A percentile compares a stretch with the other conserved stretches of the same genome.
Conservation (phyloP, 2,888 invertebrate species). For the Hypomecis atomaria region DNA sequence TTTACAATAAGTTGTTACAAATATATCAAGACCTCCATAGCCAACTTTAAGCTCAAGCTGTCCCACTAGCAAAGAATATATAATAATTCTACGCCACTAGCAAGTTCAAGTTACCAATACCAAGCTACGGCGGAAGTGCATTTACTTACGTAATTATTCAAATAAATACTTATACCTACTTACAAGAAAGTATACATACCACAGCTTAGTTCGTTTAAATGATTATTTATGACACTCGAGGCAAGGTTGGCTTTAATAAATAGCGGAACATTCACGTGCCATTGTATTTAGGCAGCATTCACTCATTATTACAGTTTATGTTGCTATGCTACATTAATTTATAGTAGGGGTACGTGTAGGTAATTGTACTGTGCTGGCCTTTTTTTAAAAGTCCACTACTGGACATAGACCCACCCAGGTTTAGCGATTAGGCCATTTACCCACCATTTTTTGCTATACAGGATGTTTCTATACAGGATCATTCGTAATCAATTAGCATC, state of each 20-base stretch:
- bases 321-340: constrained; percentile 9
- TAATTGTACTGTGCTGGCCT: too few species aligned
- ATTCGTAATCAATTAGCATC: too few species aligned
- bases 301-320: constrained; percentile 37
- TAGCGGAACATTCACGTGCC: constrained; percentile 46
- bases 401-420: too few species aligned
- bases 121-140: constrained; percentile 14
- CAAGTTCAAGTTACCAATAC: background rate
- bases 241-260: constrained; percentile 50
- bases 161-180: constrained; percentile 21
- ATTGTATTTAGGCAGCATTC: constrained; percentile 40
- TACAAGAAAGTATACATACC: constrained; percentile 33
- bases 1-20: too few species aligned
- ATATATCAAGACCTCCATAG: too few species aligned
- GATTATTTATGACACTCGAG: constrained; percentile 45
- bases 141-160: constrained; percentile 14
- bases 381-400: too few species aligned
- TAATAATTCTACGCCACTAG: background rate
- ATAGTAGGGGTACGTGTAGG: background rate
- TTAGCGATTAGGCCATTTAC: too few species aligned
- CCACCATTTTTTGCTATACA: too few species aligned
- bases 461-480: too few species aligned
- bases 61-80: background rate
- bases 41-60: too few species aligned
- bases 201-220: constrained; percentile 27